Conservation (phyloP, 2,797 vertebrate genomes). For the Limosa lapponica region DNA sequence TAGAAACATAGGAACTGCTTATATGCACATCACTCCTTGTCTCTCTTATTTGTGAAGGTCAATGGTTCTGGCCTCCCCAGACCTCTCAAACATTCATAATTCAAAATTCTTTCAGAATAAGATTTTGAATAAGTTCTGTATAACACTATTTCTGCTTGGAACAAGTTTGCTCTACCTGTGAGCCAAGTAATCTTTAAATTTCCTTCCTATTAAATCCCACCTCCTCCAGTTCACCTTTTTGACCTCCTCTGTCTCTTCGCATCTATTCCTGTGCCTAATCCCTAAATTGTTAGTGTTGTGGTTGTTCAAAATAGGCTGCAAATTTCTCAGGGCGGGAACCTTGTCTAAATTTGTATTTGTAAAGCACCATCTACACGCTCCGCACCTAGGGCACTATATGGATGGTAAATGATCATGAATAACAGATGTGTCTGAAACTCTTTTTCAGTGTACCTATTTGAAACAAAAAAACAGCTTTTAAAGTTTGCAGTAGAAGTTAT, state of each 20-base stretch:
- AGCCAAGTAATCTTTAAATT: background rate
- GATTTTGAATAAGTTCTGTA: background rate
- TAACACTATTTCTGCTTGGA: background rate
- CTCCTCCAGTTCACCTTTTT: background rate
- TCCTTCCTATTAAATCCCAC: background rate
- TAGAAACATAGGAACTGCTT: background rate
- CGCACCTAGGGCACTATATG: background rate
- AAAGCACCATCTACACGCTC: background rate
- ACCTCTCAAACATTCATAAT: background rate
- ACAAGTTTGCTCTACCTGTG: background rate
- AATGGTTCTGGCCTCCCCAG: background rate
- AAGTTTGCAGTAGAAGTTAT: background rate
- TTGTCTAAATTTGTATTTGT: conserved; percentile 14
- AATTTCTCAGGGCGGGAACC: conserved; percentile 7
- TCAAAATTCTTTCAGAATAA: background rate
- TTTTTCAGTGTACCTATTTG: background rate
- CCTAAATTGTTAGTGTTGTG: conserved; percentile 7
- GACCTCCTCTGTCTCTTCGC: background rate
- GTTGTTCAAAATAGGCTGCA: background rate
- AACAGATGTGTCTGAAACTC: background rate
- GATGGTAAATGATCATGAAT: background rate
- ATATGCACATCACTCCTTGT: background rate
- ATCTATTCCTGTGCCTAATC: background rate
- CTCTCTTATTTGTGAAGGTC: background rate
- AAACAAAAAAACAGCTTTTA: background rate